phyloP scores from a whole-genome alignment of 2,797 vertebrate genomes.

The Bradypodion pumilum region DNA sequence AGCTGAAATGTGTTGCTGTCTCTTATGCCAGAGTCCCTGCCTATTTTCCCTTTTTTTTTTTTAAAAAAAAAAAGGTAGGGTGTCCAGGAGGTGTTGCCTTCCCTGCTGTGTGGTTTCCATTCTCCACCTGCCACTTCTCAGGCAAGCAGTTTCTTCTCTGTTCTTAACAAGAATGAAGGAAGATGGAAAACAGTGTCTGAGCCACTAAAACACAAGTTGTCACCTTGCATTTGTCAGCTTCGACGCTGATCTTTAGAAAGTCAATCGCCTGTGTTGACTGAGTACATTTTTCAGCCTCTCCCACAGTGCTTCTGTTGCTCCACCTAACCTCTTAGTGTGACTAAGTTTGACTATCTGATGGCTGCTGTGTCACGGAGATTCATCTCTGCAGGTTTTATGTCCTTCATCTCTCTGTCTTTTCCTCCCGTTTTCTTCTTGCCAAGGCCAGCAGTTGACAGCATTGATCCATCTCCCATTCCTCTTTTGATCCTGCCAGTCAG shows the following conservation, averaged over 20 bases:
- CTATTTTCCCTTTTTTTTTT: neutral
- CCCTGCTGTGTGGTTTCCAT: neutral
- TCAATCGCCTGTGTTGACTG: neutral
- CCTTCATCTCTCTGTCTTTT: conserved; percentile 16
- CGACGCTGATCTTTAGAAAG: neutral
- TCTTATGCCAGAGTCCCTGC: neutral
- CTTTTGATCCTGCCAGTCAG: conserved; percentile 13
- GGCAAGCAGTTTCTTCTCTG: neutral
- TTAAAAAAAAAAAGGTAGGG: neutral
- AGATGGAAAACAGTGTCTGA: neutral
- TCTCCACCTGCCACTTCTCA: neutral
- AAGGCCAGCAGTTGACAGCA: conserved; percentile 17
- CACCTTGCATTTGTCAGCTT: neutral
- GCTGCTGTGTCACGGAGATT: neutral
- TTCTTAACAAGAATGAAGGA: neutral
- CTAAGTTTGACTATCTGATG: conserved; percentile 13
- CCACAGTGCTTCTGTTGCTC: neutral
- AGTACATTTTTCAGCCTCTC: conserved; percentile 1
- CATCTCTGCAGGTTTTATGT: conserved; percentile 13
- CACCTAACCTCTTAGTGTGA: neutral
- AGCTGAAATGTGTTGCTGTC: neutral
- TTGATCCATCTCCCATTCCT: conserved; percentile 21
- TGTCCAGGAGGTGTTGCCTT: neutral
- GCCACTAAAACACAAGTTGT: neutral
- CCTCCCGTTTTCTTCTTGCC: neutral